These are phyloP conservation scores for Dermatemys mawii DNA, from an alignment of 2,113 vertebrate species.

Conservation along the genomic window DNA sequence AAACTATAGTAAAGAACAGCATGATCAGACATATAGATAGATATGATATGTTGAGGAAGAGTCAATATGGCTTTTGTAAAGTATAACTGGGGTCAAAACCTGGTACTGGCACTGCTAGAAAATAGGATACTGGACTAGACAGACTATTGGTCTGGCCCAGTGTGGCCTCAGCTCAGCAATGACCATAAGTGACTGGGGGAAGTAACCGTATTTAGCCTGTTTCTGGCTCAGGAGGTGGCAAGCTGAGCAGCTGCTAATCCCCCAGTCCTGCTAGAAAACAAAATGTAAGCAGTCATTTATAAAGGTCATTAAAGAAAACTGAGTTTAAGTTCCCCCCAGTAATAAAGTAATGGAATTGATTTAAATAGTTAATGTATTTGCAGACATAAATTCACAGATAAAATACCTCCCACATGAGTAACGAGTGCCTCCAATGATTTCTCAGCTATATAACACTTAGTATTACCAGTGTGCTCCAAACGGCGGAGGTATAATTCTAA, in stretches of 20 bases:
- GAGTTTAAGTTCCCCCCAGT: not conserved
- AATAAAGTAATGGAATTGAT: not conserved
- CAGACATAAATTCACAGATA: not conserved
- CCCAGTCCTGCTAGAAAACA: not conserved
- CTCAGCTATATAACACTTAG: not conserved
- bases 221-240: not conserved
- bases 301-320: not conserved
- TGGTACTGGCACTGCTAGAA: too few relatives aligned
- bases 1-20: too few relatives aligned
- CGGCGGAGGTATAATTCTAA: not conserved
- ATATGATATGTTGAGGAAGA: too few relatives aligned
- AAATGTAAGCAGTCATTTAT: not conserved
- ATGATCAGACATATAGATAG: too few relatives aligned
- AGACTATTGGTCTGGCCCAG: not conserved
- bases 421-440: not conserved
- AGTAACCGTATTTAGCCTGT: not conserved
- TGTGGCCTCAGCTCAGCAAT: not conserved
- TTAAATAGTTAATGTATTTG: not conserved
- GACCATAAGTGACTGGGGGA: not conserved
- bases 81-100: too few relatives aligned
- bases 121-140: not conserved
- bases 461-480: not conserved
- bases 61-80: too few relatives aligned
- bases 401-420: not conserved
- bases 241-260: not conserved